Percentiles rank a stretch among this genome's conserved stretches.
Evolutionary conservation across 2,797 vertebrate species (phyloP).

Genomic region (Phoeniculus purpureus): DNA sequence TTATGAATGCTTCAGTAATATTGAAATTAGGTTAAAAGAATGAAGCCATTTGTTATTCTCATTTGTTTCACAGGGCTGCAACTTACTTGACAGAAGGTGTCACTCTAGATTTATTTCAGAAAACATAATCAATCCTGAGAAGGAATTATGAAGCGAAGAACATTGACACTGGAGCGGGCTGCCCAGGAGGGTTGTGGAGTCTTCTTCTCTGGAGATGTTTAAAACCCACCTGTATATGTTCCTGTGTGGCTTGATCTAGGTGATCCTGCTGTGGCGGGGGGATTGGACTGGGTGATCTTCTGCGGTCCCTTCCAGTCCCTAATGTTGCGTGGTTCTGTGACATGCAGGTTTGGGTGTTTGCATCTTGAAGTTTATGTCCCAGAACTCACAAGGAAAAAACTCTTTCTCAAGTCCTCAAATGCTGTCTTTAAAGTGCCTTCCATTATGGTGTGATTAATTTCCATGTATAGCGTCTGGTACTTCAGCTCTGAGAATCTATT

Average conservation of each 20-base stretch:
- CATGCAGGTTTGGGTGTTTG: not conserved
- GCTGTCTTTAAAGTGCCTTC: not conserved
- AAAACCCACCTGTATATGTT: too few relatives aligned
- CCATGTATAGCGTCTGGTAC: not conserved
- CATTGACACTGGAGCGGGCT: too few relatives aligned
- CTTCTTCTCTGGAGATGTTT: too few relatives aligned
- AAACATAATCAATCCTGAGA: not conserved
- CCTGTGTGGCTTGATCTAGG: too few relatives aligned
- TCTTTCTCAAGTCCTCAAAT: not conserved
- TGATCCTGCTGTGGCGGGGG: too few relatives aligned
- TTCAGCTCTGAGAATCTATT: not conserved
- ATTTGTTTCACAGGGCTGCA: not conserved
- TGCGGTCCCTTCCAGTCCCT: too few relatives aligned
- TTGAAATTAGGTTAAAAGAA: not conserved
- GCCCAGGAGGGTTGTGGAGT: too few relatives aligned
- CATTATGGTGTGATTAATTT: not conserved
- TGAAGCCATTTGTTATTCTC: not conserved
- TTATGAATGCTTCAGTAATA: not conserved
- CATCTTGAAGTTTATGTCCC: not conserved
- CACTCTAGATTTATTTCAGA: conserved; percentile 10
- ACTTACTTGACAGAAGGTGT: not conserved
- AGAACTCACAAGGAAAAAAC: not conserved
- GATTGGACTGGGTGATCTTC: too few relatives aligned
- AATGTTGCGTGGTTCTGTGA: too few relatives aligned
- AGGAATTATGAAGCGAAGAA: not conserved